phyloP scores from a whole-genome alignment of 2,797 vertebrate species.

The Aldrovandia affinis region DNA sequence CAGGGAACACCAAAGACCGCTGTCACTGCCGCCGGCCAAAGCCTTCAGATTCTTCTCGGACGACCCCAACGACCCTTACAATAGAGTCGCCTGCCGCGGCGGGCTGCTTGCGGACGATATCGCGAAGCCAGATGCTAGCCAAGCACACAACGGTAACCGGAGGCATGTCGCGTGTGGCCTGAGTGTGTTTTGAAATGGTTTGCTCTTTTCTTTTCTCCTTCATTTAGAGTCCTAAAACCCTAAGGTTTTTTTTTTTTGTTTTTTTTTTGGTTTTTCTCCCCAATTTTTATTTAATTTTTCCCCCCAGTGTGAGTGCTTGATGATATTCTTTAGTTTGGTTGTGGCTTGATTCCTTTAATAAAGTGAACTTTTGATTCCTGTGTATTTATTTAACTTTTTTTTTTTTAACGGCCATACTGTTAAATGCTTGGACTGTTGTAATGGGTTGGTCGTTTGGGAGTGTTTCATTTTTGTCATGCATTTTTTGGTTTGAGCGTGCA shows the following conservation, averaged over 20 bases:
- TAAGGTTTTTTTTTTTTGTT: constrained; percentile 33
- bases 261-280: too few species aligned
- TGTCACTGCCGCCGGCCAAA: constrained; percentile 60
- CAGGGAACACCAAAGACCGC: constrained; percentile 65
- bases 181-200: constrained; percentile 44
- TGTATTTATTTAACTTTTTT: background rate
- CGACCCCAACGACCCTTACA: constrained; percentile 67
- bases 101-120: constrained; percentile 55
- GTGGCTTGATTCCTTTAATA: background rate
- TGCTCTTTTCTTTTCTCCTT: constrained; percentile 37
- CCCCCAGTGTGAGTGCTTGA: constrained; percentile 32
- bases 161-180: constrained; percentile 53
- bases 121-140: constrained; percentile 56
- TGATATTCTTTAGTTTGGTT: constrained; percentile 30
- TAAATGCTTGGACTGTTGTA: constrained; percentile 11
- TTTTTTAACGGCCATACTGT: background rate
- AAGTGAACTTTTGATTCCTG: background rate
- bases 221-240: constrained; percentile 1
- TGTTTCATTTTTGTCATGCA: constrained; percentile 34
- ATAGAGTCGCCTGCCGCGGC: constrained; percentile 55
- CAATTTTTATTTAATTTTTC: too few species aligned
- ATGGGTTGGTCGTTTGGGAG: background rate
- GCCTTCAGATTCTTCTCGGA: constrained; percentile 71
- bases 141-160: constrained; percentile 76
- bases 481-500: constrained; percentile 20